These are phyloP conservation scores for Zeuzera pyrina DNA, from an alignment of 2,888 invertebrate genomes.

Conservation along the genomic window DNA sequence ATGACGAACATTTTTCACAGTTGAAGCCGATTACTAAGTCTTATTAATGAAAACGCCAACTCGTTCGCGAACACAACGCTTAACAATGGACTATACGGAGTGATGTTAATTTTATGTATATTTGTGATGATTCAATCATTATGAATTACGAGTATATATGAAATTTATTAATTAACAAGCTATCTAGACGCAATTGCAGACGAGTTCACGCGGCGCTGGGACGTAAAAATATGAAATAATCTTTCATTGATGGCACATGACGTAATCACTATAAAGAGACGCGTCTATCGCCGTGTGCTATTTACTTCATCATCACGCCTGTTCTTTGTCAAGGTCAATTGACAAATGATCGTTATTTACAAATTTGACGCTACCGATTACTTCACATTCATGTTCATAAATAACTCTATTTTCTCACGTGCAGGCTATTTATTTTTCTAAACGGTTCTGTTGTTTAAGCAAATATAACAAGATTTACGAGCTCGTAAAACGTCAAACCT, in stretches of 20 bases:
- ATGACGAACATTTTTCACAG: conserved; percentile 34
- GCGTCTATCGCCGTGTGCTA: conserved; percentile 12
- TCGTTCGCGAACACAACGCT: too few species aligned
- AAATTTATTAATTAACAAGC: background rate
- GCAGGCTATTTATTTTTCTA: too few species aligned
- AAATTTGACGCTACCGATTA: too few species aligned
- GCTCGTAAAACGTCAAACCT: conserved; percentile 1
- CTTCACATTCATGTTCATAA: too few species aligned
- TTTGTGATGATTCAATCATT: background rate
- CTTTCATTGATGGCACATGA: conserved; percentile 34
- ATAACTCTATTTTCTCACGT: too few species aligned
- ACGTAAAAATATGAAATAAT: too few species aligned
- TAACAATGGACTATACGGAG: too few species aligned
- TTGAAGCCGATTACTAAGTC: conserved; percentile 28
- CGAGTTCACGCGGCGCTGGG: conserved; percentile 11
- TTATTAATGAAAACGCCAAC: background rate
- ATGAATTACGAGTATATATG: background rate
- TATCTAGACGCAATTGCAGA: conserved; percentile 14
- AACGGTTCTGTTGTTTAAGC: too few species aligned
- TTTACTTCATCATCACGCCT: conserved; percentile 21
- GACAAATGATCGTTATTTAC: conserved; percentile 19
- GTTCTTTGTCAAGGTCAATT: conserved; percentile 21
- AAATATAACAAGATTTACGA: conserved; percentile 1
- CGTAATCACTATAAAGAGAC: conserved; percentile 31
- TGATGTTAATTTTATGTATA: background rate